Percentiles rank a stretch among this genome's conserved stretches.
Conservation (phyloP, 1,140 invertebrate species). For the Calliopsis andreniformis region DNA sequence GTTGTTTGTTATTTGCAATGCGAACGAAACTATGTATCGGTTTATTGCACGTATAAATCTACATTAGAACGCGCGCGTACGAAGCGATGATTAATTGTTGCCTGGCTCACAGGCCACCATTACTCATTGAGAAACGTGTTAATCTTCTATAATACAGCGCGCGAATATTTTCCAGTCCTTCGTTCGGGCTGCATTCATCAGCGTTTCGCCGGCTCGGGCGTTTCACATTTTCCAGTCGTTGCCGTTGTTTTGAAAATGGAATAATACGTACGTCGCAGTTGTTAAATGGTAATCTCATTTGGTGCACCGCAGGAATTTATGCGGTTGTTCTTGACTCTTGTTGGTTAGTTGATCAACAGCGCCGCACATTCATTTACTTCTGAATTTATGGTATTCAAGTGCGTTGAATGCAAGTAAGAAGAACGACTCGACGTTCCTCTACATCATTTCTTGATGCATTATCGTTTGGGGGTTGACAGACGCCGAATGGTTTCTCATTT, state of each 20-base stretch:
- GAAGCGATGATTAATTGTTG: constrained; percentile 39
- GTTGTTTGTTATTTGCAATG: constrained; percentile 24
- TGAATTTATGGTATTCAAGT: constrained; percentile 15
- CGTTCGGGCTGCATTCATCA: not conserved
- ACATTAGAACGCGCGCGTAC: constrained; percentile 30
- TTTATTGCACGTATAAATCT: constrained; percentile 24
- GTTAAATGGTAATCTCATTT: constrained; percentile 45
- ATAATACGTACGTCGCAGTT: not conserved
- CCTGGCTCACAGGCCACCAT: not conserved
- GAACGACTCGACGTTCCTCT: not conserved
- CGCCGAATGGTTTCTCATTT: no score
- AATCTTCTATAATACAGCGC: constrained; percentile 29
- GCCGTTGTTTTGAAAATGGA: not conserved
- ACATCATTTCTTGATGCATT: not conserved
- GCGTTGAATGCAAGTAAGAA: not conserved
- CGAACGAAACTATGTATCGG: not conserved
- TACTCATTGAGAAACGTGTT: constrained; percentile 44
- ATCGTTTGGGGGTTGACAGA: no score
- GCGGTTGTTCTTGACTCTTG: not conserved
- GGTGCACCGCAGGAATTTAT: not conserved
- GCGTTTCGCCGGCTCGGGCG: not conserved
- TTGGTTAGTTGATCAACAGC: constrained; percentile 25
- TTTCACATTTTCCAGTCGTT: not conserved
- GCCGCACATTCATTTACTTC: not conserved
- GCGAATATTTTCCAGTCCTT: constrained; percentile 24